Evolutionary conservation across 2,797 vertebrate species (phyloP).

Genomic region (Pseudopleuronectes americanus): DNA sequence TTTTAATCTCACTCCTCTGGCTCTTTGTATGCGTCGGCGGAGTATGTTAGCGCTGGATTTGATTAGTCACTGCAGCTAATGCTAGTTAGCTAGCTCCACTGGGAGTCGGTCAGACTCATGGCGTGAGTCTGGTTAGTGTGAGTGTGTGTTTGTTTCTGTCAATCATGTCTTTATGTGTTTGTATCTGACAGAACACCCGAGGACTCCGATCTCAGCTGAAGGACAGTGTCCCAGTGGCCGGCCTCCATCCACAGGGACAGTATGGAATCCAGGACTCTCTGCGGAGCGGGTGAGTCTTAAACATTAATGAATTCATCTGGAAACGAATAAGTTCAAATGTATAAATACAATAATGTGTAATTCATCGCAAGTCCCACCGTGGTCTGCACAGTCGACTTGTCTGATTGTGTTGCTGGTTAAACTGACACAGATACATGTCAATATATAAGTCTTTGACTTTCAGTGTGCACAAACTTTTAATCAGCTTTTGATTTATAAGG

Average conservation of each 20-base stretch:
- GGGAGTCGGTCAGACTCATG: not conserved
- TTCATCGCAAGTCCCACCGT: not conserved
- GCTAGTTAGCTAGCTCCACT: constrained; percentile 32
- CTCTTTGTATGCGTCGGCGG: accelerated
- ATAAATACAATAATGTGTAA: not conserved
- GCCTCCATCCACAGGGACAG: constrained; percentile 86
- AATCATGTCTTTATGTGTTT: not conserved
- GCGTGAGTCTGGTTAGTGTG: not conserved
- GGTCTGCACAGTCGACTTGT: not conserved
- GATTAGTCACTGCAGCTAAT: constrained; percentile 80
- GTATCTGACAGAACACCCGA: constrained; percentile 85
- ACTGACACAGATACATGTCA: too few species aligned
- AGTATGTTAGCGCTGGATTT: constrained; percentile 43
- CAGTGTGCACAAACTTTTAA: too few species aligned
- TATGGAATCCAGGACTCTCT: constrained; percentile 91
- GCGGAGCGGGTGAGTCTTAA: constrained; percentile 85
- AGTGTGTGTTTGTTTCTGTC: not conserved
- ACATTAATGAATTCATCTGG: too few species aligned
- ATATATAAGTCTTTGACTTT: too few species aligned
- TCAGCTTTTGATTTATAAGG: too few species aligned
- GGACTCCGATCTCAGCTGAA: constrained; percentile 89
- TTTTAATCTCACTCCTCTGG: accelerated
- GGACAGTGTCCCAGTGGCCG: constrained; percentile 89
- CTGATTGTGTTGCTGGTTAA: not conserved
- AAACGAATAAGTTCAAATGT: not conserved